Conservation (phyloP, 2,113 vertebrate species). For the Mus spicilegus region DNA sequence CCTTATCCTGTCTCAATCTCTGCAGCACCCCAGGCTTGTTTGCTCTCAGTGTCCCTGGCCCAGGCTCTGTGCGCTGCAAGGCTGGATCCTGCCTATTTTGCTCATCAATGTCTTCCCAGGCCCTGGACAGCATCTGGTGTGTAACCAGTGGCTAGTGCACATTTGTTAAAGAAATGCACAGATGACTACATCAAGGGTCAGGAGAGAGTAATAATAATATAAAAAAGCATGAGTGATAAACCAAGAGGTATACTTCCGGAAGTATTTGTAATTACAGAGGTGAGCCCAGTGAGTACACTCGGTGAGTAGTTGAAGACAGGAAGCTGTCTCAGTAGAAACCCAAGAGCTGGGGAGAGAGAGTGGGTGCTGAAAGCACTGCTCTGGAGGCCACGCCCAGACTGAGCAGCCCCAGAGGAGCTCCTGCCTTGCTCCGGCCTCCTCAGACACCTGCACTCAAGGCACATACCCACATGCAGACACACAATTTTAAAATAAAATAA, state of each 20-base stretch:
- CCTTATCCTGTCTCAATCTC: not conserved
- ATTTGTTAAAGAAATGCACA: not conserved
- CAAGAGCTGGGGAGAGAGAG: not conserved
- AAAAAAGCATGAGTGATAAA: not conserved
- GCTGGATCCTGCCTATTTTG: not conserved
- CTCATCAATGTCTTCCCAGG: not conserved
- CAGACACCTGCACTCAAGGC: not conserved
- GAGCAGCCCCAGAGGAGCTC: not conserved
- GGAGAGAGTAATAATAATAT: not conserved
- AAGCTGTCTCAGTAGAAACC: not conserved
- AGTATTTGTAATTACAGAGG: not conserved
- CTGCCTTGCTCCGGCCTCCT: not conserved
- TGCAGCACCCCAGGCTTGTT: not conserved
- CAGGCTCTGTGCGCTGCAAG: not conserved
- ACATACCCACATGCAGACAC: not conserved
- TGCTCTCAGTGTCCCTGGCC: not conserved
- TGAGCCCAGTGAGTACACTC: not conserved
- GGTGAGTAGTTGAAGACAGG: accelerated
- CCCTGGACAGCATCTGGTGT: not conserved
- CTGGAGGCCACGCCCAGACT: not conserved
- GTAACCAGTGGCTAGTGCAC: not conserved
- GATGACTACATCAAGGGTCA: not conserved
- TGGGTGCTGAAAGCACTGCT: not conserved
- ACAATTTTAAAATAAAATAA: not conserved
- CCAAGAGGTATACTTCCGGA: not conserved